A percentile compares a stretch with the other conserved stretches of the same genome.
These are phyloP conservation scores for Heterocephalus glaber DNA, from an alignment of 2,113 vertebrate species.

Conservation along the genomic window DNA sequence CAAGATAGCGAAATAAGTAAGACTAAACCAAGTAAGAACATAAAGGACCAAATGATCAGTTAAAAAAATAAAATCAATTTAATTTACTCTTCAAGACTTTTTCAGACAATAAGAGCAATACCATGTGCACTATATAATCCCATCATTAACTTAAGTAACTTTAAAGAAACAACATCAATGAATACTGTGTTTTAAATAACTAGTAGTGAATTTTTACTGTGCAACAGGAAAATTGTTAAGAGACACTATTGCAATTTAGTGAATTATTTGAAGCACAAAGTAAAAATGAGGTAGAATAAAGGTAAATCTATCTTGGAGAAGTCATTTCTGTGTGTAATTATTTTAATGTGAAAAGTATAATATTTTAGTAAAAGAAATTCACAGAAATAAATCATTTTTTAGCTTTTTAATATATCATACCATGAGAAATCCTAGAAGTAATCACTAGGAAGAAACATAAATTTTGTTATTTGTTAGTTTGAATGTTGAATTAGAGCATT, in stretches of 20 bases:
- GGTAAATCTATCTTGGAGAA: neutral
- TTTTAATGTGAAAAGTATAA: neutral
- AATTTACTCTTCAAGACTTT: slow-evolving; percentile 41
- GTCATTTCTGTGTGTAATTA: neutral
- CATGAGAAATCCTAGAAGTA: neutral
- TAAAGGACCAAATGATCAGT: slow-evolving; percentile 12
- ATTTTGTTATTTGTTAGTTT: neutral
- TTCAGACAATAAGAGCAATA: slow-evolving; percentile 19
- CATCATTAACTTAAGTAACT: neutral
- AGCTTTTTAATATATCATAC: neutral
- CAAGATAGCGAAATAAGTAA: neutral
- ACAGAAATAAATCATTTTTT: neutral
- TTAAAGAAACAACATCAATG: neutral
- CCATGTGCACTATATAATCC: neutral
- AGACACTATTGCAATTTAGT: neutral
- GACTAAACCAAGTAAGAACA: neutral
- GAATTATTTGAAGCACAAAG: neutral
- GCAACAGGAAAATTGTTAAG: neutral
- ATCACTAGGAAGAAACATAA: neutral
- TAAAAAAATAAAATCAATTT: slow-evolving; percentile 38
- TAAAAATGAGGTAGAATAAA: neutral
- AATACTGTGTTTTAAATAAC: neutral
- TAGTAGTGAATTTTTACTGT: neutral
- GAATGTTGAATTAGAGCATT: neutral
- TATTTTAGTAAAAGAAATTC: neutral